These are phyloP conservation scores for Semaprochilodus insignis DNA, from an alignment of 2,797 vertebrate genomes.

Conservation along the genomic window DNA sequence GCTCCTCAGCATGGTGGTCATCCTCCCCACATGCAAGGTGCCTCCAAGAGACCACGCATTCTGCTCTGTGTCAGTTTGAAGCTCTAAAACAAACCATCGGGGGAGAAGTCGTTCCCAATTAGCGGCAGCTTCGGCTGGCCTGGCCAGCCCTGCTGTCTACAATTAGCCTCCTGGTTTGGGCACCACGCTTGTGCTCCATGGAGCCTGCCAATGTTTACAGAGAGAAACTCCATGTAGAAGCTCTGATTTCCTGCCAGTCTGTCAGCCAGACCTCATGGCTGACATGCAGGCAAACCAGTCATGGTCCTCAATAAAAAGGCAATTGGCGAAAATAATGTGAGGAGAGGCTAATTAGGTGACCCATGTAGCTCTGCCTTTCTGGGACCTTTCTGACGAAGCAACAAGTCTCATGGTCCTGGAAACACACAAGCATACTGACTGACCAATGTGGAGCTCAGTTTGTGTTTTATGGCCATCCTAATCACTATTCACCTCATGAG, in stretches of 20 bases:
- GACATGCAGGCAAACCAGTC: constrained; percentile 37
- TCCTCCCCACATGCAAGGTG: constrained; percentile 70
- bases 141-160: constrained; percentile 47
- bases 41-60: constrained; percentile 50
- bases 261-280: constrained; percentile 36
- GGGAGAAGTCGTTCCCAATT: constrained; percentile 65
- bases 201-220: constrained; percentile 53
- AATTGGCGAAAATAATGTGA: constrained; percentile 32
- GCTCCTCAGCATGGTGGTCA: constrained; percentile 65
- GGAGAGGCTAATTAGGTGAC: constrained; percentile 13
- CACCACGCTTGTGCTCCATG: constrained; percentile 27
- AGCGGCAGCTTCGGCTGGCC: constrained; percentile 37
- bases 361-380: background rate
- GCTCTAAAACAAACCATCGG: constrained; percentile 79
- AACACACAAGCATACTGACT: background rate
- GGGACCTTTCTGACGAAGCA: background rate
- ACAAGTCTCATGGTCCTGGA: constrained; percentile 1
- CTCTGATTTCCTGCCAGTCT: constrained; percentile 48
- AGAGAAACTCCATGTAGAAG: constrained; percentile 54
- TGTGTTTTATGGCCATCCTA: background rate
- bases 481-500: constrained; percentile 29
- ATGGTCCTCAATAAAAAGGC: constrained; percentile 41
- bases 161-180: constrained; percentile 55
- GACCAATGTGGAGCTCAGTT: background rate
- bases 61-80: constrained; percentile 71